Base-by-base conservation (phyloP, 1,140 invertebrate genomes). In the Spodoptera frugiperda region DNA sequence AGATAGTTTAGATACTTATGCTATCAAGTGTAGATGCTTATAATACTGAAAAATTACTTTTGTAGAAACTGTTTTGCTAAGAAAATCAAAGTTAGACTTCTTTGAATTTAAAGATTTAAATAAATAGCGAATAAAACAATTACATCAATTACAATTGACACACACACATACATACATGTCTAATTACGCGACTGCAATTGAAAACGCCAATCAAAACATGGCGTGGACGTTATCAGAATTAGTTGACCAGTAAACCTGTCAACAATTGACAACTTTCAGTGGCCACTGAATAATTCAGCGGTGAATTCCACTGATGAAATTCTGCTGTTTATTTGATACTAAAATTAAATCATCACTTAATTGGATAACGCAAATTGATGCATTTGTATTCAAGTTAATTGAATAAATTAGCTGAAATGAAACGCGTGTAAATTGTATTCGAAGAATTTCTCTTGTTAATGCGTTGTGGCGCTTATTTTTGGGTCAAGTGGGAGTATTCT, bases 281-380 rank as follows among this genome's bases (percentile, higher is more conserved):
- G 14, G 10, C 12, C 49, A 14, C 49, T 51, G 14, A 55, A 25
- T 55, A 17, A 39, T 44, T 44, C n/a, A 63, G 5, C 6, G 17
- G 14, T 33, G 12, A 46, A 63, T 51, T 63, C n/a, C 30, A 61
- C 44, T 46, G 54, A 39, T 21, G n/a, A 65, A 78, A 78, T 51
- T 63, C n/a, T n/a, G 8, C 17, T 46, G 25, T 39, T 63, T 74
- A 74, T 74, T 63, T 85, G 81, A 87, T 84, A 81, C 79, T 81
- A 79, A 84, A 86, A 86, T 88, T 84, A 84, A 87, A 87, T 88
- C 84, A 86, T 83, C 76, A 79, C 74, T 82, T 84, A 84, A 85
- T 83, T 80, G 78, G 76, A 78, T 82, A 57, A 82, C 79, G 78
- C 59, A 83, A 86, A 86, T 85, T 81, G 82, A 86, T 89, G 86